phyloP scores from a whole-genome alignment of 1,140 invertebrate genomes.

The Saxidomus purpurata region DNA sequence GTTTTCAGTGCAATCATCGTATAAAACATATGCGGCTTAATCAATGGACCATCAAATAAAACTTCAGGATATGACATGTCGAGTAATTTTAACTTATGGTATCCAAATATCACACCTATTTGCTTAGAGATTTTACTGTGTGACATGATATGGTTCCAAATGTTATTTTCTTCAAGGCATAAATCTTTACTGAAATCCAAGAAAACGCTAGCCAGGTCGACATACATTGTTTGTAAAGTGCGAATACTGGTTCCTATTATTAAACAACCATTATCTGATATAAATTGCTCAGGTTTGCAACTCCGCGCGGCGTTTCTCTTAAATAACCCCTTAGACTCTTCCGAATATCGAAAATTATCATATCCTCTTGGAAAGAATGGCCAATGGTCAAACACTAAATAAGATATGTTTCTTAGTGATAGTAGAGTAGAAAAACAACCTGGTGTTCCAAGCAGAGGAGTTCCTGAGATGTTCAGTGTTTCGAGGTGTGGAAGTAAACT shows the following conservation, averaged over 20 bases:
- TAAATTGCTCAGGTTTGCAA: neutral
- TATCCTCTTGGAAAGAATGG: neutral
- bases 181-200: neutral
- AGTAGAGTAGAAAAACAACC: neutral
- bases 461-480: neutral
- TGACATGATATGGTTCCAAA: neutral
- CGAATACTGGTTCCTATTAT: neutral
- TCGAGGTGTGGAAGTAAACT: neutral
- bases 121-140: neutral
- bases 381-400: neutral
- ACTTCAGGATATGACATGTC: neutral
- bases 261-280: neutral
- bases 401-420: neutral
- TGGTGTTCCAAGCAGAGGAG: neutral
- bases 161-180: neutral
- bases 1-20: neutral
- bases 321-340: neutral
- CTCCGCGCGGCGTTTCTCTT: neutral
- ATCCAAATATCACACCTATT: neutral
- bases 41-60: neutral
- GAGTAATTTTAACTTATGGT: neutral
- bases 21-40: constrained; percentile 5
- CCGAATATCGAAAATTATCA: neutral
- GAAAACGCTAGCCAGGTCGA: neutral
- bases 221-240: neutral